Conservation (phyloP, 2,797 vertebrate genomes). For the Brotula barbata region DNA sequence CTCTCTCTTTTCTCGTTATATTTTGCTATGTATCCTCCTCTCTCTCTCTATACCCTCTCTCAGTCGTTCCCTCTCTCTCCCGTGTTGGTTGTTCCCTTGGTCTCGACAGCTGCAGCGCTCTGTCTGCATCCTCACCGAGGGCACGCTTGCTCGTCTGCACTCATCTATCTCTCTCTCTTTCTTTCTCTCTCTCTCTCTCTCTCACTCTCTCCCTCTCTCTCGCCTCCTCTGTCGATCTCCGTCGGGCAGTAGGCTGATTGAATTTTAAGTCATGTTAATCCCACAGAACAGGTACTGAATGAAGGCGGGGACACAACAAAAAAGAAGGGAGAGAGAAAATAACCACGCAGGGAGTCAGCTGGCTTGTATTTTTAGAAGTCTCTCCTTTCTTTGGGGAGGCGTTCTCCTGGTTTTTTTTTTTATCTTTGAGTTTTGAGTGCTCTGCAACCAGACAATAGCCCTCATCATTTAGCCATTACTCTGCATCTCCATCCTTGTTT, state of each 20-base stretch:
- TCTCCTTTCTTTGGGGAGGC: slow-evolving; percentile 43
- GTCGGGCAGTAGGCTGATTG: slow-evolving; percentile 74
- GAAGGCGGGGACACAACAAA: slow-evolving; percentile 57
- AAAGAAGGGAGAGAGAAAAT: slow-evolving; percentile 34
- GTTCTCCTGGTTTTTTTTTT: slow-evolving; percentile 20
- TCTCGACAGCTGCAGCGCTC: slow-evolving; percentile 74
- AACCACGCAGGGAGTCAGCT: slow-evolving; percentile 49
- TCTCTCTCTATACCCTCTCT: slow-evolving; percentile 23
- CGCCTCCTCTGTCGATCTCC: slow-evolving; percentile 60
- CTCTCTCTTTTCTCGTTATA: slow-evolving; percentile 35
- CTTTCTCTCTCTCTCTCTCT: slow-evolving; percentile 10
- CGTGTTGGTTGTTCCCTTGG: slow-evolving; percentile 50
- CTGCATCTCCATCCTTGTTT: slow-evolving; percentile 21
- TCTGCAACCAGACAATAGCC: slow-evolving; percentile 33
- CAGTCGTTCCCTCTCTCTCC: slow-evolving; percentile 30
- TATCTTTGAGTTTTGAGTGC: slow-evolving; percentile 33
- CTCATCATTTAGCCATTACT: slow-evolving; percentile 28
- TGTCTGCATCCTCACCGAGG: slow-evolving; percentile 41
- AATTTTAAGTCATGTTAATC: slow-evolving; percentile 80
- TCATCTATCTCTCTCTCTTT: slow-evolving; percentile 5
- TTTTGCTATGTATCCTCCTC: slow-evolving; percentile 14
- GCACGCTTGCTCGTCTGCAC: slow-evolving; percentile 1
- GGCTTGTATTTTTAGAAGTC: slow-evolving; percentile 61
- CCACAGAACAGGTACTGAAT: slow-evolving; percentile 77
- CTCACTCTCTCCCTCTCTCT: slow-evolving; percentile 1